Evolutionary conservation across 2,113 vertebrate genomes (phyloP).

Genomic region (Mustela lutreola): DNA sequence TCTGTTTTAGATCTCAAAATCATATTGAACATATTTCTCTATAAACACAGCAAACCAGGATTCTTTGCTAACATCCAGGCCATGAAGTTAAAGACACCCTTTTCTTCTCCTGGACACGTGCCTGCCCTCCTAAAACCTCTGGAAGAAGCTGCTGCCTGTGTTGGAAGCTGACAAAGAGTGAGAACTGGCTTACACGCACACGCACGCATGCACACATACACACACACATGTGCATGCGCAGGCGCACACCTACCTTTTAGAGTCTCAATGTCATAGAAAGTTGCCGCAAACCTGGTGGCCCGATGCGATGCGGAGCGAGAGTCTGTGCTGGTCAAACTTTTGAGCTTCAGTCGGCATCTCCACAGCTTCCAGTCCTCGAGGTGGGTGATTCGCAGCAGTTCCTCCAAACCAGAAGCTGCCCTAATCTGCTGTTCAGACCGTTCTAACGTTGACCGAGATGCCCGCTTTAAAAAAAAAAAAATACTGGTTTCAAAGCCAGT

Average conservation of each 20-base stretch:
- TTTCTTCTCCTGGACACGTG: not conserved
- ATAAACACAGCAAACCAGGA: not conserved
- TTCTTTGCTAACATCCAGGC: not conserved
- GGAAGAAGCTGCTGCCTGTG: not conserved
- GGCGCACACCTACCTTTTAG: slow-evolving; percentile 91
- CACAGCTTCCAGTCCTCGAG: slow-evolving; percentile 98
- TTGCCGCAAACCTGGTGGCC: slow-evolving; percentile 95
- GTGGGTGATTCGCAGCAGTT: slow-evolving; percentile 94
- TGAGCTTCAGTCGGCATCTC: slow-evolving; percentile 94
- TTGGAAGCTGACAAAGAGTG: not conserved
- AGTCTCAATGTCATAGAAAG: slow-evolving; percentile 95
- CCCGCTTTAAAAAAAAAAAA: slow-evolving; percentile 77
- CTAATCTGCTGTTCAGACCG: slow-evolving; percentile 92
- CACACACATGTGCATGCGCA: not conserved
- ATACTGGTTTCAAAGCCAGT: not conserved
- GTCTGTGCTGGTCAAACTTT: slow-evolving; percentile 88
- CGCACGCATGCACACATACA: not conserved
- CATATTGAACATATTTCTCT: not conserved
- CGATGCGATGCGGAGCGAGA: slow-evolving; percentile 91
- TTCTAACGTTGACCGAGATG: slow-evolving; percentile 89
- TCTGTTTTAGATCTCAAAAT: slow-evolving; percentile 41
- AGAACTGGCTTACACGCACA: not conserved
- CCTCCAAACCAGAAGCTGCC: slow-evolving; percentile 94
- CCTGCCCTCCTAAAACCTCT: not conserved
- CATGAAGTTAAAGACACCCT: not conserved